Percentiles rank a stretch among this genome's conserved stretches.
phyloP scores from a whole-genome alignment of 2,888 invertebrate species.

The Pseudeuparius sepicola region DNA sequence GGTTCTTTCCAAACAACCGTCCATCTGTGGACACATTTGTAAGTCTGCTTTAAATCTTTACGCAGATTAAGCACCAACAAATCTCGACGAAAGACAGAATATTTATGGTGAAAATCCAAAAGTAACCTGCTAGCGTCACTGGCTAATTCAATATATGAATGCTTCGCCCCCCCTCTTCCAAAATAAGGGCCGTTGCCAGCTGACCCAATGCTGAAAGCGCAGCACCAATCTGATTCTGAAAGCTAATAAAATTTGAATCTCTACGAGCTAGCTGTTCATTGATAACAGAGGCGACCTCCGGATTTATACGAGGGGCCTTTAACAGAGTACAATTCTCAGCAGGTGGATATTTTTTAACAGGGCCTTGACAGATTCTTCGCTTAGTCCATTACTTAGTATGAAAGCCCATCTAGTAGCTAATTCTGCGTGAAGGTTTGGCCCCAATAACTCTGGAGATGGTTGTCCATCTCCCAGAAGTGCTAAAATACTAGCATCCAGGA shows the following conservation, averaged over 20 bases:
- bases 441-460: slow-evolving; percentile 12
- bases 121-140: slow-evolving; percentile 17
- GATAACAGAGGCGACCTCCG: slow-evolving; percentile 12
- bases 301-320: slow-evolving; percentile 12
- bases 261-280: slow-evolving; percentile 12
- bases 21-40: slow-evolving; percentile 11
- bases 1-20: slow-evolving; percentile 15
- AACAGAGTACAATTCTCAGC: slow-evolving; percentile 15
- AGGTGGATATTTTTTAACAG: slow-evolving; percentile 17
- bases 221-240: slow-evolving; percentile 14
- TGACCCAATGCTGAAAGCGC: slow-evolving; percentile 15
- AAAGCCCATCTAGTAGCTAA: slow-evolving; percentile 13
- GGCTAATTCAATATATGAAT: slow-evolving; percentile 6
- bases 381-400: slow-evolving; percentile 13
- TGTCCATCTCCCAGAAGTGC: slow-evolving; percentile 14
- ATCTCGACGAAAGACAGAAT: slow-evolving; percentile 13
- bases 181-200: slow-evolving; percentile 10
- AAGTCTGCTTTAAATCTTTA: slow-evolving; percentile 15
- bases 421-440: slow-evolving; percentile 13
- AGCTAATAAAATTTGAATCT: slow-evolving; percentile 10
- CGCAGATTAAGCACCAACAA: slow-evolving; percentile 11
- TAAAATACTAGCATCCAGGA: slow-evolving; percentile 15
- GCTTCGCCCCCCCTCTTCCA: slow-evolving; percentile 12
- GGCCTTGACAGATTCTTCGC: slow-evolving; percentile 8
- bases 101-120: slow-evolving; percentile 13